Base-by-base conservation (phyloP, 2,888 invertebrate genomes). In the Cryptus viduatorius region DNA sequence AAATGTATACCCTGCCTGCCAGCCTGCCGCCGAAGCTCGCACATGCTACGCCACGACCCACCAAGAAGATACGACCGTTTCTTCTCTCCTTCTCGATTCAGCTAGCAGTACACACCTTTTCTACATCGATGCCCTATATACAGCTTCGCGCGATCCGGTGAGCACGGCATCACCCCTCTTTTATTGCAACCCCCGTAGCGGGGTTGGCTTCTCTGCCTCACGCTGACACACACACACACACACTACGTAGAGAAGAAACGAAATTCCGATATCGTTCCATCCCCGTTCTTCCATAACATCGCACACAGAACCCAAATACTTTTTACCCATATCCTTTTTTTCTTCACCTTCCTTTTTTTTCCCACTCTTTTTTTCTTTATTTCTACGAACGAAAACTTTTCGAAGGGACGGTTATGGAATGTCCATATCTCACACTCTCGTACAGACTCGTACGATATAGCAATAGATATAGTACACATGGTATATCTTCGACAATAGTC, bases 1-100 rank as follows among this genome's bases (percentile, higher is more conserved):
- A 87, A 89, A 89, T 87, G 85, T 86, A 84, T 85, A 86, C 56
- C 48, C 77, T 42, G 53, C 10, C 64, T 37, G 67, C 42, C 56
- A 46, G 65, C 53, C 59, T 19, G 56, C 48, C 19, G 64, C n/a
- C 37, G 16, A 56, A 53, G 37, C 46, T 24, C 31, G 69, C 75
- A 75, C 64, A 75, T 50, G 50, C 10, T 48, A 61, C 31, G 31
- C 16, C 31, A n/a, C n/a, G 44, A 59, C 61, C 46, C 50, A 37
- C 56, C 14, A 78, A 14, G 48, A 37, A 59, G 46, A 79, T 69
- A 79, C 48, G 61, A 79, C 64, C 82, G 31, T 82, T 71, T 64
- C 44, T 81, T 65, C 42, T 75, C 76, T 69, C 82, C 69, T 77
- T 82, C 53, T 53, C 69, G 75, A 73, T 10, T 72, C 64, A 65